Base-by-base conservation (phyloP, 1,140 invertebrate species). In the Monomorium pharaonis region DNA sequence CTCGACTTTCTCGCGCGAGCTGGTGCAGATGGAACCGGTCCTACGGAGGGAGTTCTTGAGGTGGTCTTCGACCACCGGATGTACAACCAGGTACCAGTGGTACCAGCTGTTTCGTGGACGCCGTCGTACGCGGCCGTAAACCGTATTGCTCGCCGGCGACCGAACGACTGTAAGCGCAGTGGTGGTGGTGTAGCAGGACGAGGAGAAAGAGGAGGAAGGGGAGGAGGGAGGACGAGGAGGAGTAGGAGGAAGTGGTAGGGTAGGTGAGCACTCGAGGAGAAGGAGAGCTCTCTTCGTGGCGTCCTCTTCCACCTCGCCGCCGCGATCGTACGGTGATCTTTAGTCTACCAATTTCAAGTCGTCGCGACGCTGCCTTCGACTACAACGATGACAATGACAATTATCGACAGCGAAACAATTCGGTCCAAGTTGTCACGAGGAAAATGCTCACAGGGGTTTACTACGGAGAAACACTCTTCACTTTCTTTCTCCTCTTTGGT, bases 131-230 rank as follows among this genome's bases (percentile, higher is more conserved):
- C 89, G 89, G 78, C 76, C 86, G 80, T 88, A 90, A 89, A 90
- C 89, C 89, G 89, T 90, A 86, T 90, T 90, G 86, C 89, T 90
- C 86, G 88, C 89, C 89, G 89, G 89, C 89, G 86, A 90, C 86
- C 89, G 75, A 90, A 90, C 89, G 89, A 90, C 89, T 90, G 86
- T 90, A 90, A 70, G 84, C 86, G 86, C 83, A 60, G 74, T 88
- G 77, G 88, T 76, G 65, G 85, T 81, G 89, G 89, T 62, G 89
- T 69, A 67, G 30, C 80, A 89, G 80, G 83, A 91, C 60, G 86
- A 76, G 77, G 67, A 65, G 86, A 62, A 69, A 54, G 90, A 63
- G 65, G 58, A 78, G 69, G 70, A 84, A 47, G 51, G 78, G 81
- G 67, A 80, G 67, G 76, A 84, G 69, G 56, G 78, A 77, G 54